Conservation (phyloP, 2,888 invertebrate genomes). For the Hyposoter didymator region DNA sequence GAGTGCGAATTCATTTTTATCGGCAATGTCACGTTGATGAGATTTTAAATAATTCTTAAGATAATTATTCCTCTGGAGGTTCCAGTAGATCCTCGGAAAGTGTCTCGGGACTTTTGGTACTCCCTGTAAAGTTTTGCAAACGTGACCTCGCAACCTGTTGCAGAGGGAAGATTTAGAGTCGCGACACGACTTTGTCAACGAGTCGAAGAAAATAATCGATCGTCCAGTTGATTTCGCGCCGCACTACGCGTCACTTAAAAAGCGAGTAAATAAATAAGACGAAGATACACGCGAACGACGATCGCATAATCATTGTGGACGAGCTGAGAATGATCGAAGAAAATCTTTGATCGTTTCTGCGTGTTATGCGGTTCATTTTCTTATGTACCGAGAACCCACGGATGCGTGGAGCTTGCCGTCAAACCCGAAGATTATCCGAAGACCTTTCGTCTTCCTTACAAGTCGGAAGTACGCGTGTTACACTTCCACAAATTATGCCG, state of each 20-base stretch:
- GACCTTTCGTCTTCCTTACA: slow-evolving; percentile 43
- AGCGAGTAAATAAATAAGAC: neutral
- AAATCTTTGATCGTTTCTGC: slow-evolving; percentile 14
- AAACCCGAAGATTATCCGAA: slow-evolving; percentile 20
- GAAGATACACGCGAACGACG: neutral
- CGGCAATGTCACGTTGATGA: neutral
- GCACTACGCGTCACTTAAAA: neutral
- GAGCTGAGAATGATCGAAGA: slow-evolving; percentile 4
- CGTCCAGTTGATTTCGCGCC: slow-evolving; percentile 34
- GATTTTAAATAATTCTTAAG: neutral
- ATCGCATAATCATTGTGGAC: slow-evolving; percentile 14
- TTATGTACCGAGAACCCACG: neutral
- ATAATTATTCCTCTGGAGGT: neutral
- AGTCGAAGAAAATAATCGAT: slow-evolving; percentile 36
- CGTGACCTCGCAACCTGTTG: slow-evolving; percentile 35
- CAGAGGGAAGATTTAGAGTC: slow-evolving; percentile 51
- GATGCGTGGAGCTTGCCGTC: slow-evolving; percentile 29
- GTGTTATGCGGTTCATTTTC: slow-evolving; percentile 18
- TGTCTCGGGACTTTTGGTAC: neutral
- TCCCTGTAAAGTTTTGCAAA: slow-evolving; percentile 22
- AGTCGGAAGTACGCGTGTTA: slow-evolving; percentile 9
- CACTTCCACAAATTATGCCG: slow-evolving; percentile 39
- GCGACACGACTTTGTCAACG: slow-evolving; percentile 49
- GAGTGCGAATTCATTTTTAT: neutral
- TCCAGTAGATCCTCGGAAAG: neutral